Percentiles rank a stretch among this genome's conserved stretches.
Conservation (phyloP, 2,113 vertebrate species). For the Turnix velox region DNA sequence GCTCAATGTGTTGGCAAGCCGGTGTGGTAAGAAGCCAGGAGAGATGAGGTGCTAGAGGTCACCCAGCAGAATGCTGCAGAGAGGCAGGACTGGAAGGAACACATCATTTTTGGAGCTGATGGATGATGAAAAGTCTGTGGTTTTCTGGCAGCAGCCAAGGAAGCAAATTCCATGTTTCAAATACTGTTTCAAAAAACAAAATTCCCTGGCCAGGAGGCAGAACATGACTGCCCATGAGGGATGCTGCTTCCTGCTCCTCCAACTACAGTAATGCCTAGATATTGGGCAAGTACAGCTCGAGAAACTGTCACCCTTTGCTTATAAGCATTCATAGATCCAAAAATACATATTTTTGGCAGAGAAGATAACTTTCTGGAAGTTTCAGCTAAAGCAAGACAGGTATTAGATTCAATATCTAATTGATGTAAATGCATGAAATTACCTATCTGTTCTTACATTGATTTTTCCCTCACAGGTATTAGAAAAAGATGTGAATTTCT, state of each 20-base stretch:
- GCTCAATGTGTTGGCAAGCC: rapidly evolving
- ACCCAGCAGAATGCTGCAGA: neutral
- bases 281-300: neutral
- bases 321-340: neutral
- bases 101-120: neutral
- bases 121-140: neutral
- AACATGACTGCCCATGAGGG: neutral
- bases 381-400: neutral
- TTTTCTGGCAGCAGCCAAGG: neutral
- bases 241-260: neutral
- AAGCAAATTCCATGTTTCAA: neutral
- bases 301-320: neutral
- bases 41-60: neutral
- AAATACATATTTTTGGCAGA: neutral
- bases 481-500: neutral
- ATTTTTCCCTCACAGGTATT: neutral
- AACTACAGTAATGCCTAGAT: neutral
- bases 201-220: neutral
- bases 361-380: neutral
- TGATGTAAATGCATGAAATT: neutral
- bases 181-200: neutral
- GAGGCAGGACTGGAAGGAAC: neutral
- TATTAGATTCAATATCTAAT: neutral
- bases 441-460: neutral
- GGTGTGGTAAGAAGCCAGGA: rapidly evolving